A percentile compares a stretch with the other conserved stretches of the same genome.
Conservation (phyloP, 2,888 invertebrate genomes). For the Anaspis maculata region DNA sequence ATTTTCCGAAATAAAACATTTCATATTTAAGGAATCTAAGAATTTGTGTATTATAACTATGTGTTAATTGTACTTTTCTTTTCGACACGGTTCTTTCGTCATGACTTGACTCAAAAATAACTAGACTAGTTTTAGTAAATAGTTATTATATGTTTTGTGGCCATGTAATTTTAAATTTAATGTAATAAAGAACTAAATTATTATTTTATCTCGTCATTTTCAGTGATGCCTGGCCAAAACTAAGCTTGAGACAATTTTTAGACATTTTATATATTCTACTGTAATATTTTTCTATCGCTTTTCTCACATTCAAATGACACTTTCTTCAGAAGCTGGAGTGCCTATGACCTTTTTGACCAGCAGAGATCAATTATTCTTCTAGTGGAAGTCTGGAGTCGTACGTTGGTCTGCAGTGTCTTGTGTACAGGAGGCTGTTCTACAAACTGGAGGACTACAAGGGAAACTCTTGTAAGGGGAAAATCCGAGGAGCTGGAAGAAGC, state of each 20-base stretch:
- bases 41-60: neutral
- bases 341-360: too few species aligned
- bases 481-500: too few species aligned
- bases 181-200: slow-evolving; percentile 44
- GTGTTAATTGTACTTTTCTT: neutral
- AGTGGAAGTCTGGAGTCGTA: too few species aligned
- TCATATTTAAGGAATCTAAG: slow-evolving; percentile 1
- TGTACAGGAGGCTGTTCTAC: too few species aligned
- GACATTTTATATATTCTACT: neutral
- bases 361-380: too few species aligned
- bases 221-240: too few species aligned
- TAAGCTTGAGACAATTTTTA: too few species aligned
- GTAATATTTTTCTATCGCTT: neutral
- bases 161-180: slow-evolving; percentile 47
- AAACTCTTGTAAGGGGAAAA: too few species aligned
- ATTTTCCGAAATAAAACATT: slow-evolving; percentile 16
- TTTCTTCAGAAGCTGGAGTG: too few species aligned
- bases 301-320: too few species aligned
- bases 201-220: slow-evolving; percentile 27
- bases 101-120: slow-evolving; percentile 13
- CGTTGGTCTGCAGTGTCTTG: too few species aligned
- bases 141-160: slow-evolving; percentile 42
- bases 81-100: slow-evolving; percentile 1
- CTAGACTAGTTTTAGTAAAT: slow-evolving; percentile 32
- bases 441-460: too few species aligned